These are phyloP conservation scores for Acridotheres tristis DNA, from an alignment of 2,797 vertebrate genomes.

Conservation along the genomic window DNA sequence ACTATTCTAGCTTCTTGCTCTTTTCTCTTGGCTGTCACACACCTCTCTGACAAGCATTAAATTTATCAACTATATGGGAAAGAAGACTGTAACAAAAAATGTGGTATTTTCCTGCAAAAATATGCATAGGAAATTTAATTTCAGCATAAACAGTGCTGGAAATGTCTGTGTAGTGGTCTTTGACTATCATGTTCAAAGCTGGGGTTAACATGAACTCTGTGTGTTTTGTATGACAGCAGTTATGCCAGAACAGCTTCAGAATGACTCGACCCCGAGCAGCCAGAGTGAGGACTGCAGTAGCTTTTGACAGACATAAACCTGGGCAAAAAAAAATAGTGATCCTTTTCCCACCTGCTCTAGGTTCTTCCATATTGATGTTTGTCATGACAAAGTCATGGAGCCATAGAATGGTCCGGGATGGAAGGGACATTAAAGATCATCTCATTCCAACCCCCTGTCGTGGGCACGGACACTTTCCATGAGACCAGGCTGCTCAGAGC, in stretches of 20 bases:
- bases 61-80: neutral
- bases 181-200: neutral
- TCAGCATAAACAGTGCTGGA: neutral
- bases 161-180: neutral
- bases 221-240: neutral
- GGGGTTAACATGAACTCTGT: neutral
- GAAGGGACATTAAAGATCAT: neutral
- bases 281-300: neutral
- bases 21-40: neutral
- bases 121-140: neutral
- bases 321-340: neutral
- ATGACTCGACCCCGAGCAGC: neutral
- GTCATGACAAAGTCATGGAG: neutral
- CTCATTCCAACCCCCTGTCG: neutral
- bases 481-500: neutral
- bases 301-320: neutral
- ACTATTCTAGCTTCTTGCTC: neutral
- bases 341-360: neutral
- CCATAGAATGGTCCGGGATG: too few species aligned
- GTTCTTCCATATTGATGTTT: neutral
- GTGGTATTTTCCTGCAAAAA: neutral
- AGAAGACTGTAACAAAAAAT: neutral
- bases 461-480: neutral
- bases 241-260: neutral
- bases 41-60: neutral